These are phyloP conservation scores for Dromas ardeola DNA, from an alignment of 2,113 vertebrate species.

Conservation along the genomic window DNA sequence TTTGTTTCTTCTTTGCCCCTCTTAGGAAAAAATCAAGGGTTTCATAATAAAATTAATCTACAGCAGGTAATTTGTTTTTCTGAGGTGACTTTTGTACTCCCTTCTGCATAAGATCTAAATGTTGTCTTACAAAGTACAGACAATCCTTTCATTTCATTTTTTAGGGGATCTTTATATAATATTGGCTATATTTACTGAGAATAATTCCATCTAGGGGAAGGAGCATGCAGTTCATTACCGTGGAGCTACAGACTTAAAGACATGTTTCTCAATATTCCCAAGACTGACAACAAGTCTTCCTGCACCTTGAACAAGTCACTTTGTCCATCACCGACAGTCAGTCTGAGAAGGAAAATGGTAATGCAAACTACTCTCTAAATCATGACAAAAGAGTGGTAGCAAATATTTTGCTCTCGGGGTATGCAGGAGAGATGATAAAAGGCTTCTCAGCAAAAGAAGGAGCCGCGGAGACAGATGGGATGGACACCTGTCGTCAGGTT, in stretches of 20 bases:
- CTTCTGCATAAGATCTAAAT: neutral
- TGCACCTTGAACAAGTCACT: neutral
- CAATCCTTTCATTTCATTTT: neutral
- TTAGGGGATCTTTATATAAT: neutral
- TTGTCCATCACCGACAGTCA: neutral
- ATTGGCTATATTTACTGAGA: neutral
- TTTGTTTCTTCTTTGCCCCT: neutral
- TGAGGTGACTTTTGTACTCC: neutral
- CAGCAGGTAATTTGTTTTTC: neutral
- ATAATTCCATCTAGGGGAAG: neutral
- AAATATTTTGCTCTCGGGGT: neutral
- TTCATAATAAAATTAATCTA: neutral
- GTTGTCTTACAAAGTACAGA: neutral
- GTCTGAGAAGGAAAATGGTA: neutral
- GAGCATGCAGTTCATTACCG: neutral
- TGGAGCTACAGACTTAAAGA: neutral
- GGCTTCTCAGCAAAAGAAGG: neutral
- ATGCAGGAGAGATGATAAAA: neutral
- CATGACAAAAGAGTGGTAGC: neutral
- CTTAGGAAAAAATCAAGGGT: neutral
- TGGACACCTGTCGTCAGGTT: neutral
- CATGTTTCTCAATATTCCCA: neutral
- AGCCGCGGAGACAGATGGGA: neutral
- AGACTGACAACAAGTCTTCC: neutral
- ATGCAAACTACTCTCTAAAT: neutral